A percentile compares a stretch with the other conserved stretches of the same genome.
phyloP scores from a whole-genome alignment of 2,113 vertebrate genomes.

The Columbina picui region DNA sequence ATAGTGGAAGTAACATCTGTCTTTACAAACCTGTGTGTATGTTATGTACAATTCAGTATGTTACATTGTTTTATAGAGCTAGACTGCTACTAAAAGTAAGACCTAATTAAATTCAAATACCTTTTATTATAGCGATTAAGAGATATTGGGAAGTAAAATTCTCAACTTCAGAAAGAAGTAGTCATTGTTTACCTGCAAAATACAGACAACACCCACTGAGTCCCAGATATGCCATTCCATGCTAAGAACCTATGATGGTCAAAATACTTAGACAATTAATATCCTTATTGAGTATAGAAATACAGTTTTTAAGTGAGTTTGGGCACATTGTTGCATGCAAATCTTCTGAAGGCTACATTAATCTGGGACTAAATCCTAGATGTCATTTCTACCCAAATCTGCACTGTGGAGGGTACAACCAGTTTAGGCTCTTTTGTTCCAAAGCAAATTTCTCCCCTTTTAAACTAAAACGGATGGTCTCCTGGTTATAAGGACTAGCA shows the following conservation, averaged over 20 bases:
- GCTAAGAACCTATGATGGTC: neutral
- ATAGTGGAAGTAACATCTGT: accelerated
- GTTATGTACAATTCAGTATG: neutral
- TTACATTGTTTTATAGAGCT: neutral
- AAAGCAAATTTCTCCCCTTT: neutral
- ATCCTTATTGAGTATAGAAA: neutral
- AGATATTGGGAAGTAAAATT: neutral
- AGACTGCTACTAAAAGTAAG: neutral
- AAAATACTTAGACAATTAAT: neutral
- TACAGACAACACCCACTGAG: neutral
- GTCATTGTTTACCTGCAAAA: neutral
- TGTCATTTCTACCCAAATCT: neutral
- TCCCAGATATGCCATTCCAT: neutral
- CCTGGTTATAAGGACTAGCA: neutral
- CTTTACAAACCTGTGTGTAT: neutral
- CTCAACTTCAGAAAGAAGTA: neutral
- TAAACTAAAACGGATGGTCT: neutral
- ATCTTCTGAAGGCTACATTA: neutral
- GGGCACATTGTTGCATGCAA: neutral
- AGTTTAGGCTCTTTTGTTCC: neutral
- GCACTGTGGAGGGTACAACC: neutral
- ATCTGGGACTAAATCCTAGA: neutral
- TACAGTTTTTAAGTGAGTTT: neutral
- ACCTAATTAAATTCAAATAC: neutral
- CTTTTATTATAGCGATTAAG: neutral